Percentiles rank a stretch among this genome's conserved stretches.
Evolutionary conservation across 2,888 invertebrate genomes (phyloP).

Genomic region (Drosophila buzzatii): DNA sequence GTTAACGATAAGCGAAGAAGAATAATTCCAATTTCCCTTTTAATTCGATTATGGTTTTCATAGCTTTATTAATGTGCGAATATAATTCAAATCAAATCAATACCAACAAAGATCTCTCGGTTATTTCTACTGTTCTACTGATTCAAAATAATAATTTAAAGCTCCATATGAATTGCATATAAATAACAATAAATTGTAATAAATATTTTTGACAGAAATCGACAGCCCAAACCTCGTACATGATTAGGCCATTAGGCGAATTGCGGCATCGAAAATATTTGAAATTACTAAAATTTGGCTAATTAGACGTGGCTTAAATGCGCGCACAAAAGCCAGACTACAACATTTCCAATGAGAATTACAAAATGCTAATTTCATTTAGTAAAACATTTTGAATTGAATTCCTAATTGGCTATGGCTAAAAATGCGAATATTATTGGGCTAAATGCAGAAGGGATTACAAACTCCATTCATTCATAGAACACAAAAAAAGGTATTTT

Average conservation of each 20-base stretch:
- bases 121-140: background rate
- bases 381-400: slow-evolving; percentile 67
- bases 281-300: slow-evolving; percentile 25
- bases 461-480: background rate
- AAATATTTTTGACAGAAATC: background rate
- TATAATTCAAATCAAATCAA: background rate
- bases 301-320: slow-evolving; percentile 55
- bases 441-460: background rate
- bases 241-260: slow-evolving; percentile 3
- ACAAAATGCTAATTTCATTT: slow-evolving; percentile 69
- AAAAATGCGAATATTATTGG: slow-evolving; percentile 7
- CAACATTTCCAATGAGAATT: slow-evolving; percentile 55
- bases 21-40: background rate
- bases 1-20: background rate
- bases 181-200: background rate
- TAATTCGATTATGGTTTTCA: background rate
- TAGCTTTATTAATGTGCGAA: background rate
- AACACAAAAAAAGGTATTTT: slow-evolving; percentile 17
- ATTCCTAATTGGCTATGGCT: slow-evolving; percentile 68
- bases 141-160: background rate
- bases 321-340: slow-evolving; percentile 29
- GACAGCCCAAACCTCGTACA: background rate
- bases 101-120: background rate
- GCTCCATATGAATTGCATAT: background rate
- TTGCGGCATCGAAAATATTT: slow-evolving; percentile 12